Base-by-base conservation (phyloP, 2,797 vertebrate genomes). In the Sebastes baramenuke region DNA sequence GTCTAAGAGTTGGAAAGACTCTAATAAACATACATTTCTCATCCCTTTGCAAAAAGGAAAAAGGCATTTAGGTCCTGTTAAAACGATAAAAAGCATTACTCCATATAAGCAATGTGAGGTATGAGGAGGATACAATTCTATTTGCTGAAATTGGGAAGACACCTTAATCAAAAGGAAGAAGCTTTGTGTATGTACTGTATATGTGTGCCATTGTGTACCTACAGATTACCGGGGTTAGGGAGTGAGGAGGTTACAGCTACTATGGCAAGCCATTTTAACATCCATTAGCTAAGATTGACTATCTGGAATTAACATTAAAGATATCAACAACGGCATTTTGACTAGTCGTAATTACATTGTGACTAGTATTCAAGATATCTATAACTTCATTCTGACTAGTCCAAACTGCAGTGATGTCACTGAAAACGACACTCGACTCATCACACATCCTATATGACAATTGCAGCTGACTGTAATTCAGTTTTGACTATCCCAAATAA, bases 111-210 rank as follows among this genome's bases (percentile, higher is more conserved):
- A 89, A 91, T 88, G 90, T 92, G 94, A 94, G 95, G 93, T 94
- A 94, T 93, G 93, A 94, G 76, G 89, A 92, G 91, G 93, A 92
- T 91, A 92, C 90, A 91, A 86, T 92, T 92, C 91, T 92, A 91
- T 92, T 91, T 1, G 89, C 91, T 94, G 89, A 89, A 88, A 77
- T 77, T 83, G 91, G 94, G 94, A 95, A 93, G 94, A 95, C 93
- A 80, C 91, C 87, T 86, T 84, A 79, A 86, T 90, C 69, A 65
- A 88, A 85, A 90, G 90, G 89, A 93, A 83, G 90, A 94, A 90
- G 83, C 87, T 86, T 85, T 54, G 71, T 83, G 67, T 77, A 4
- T 77, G 75, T 76, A 68, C 71, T 80, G 81, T 87, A 12, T 67
- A 32, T 75, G 79, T 83, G 85, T 25, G 24, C 68, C 67, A 24